phyloP scores from a whole-genome alignment of 1,140 invertebrate species.

The Zeugodacus cucurbitae region DNA sequence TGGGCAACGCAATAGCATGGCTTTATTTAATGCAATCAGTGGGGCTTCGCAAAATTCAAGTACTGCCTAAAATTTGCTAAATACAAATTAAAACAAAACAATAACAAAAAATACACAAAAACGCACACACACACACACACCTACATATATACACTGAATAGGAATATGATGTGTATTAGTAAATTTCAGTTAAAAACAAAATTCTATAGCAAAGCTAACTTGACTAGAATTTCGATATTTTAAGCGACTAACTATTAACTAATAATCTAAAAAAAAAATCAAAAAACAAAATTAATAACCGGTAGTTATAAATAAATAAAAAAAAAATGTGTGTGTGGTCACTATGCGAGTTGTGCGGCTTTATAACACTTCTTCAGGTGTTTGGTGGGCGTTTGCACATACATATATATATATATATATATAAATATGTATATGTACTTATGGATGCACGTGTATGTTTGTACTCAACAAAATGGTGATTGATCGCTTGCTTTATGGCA shows the following conservation, averaged over 20 bases:
- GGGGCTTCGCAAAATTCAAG: slow-evolving; percentile 75
- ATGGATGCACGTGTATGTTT: not conserved
- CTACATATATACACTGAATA: slow-evolving; percentile 42
- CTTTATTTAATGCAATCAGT: slow-evolving; percentile 76
- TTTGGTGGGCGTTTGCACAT: not conserved
- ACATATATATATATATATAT: no score
- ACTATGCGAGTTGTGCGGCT: not conserved
- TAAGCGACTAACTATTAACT: not conserved
- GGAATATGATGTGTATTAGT: slow-evolving; percentile 45
- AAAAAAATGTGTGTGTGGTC: not conserved
- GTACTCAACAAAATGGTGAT: not conserved
- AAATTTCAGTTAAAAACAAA: slow-evolving; percentile 48
- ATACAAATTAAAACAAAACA: slow-evolving; percentile 36
- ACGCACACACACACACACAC: slow-evolving; percentile 39
- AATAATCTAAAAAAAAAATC: not conserved
- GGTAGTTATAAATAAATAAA: not conserved
- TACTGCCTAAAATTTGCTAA: slow-evolving; percentile 68
- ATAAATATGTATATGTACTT: no score
- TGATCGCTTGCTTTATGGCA: not conserved
- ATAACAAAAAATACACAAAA: slow-evolving; percentile 20
- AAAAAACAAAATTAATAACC: not conserved
- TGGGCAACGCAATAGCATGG: slow-evolving; percentile 72
- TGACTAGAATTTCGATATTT: slow-evolving; percentile 26
- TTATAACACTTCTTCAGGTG: not conserved
- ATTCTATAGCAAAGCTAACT: slow-evolving; percentile 40